Percentiles rank a stretch among this genome's conserved stretches.
phyloP scores from a whole-genome alignment of 2,888 invertebrate genomes.

The Rugalucina vietnamica region DNA sequence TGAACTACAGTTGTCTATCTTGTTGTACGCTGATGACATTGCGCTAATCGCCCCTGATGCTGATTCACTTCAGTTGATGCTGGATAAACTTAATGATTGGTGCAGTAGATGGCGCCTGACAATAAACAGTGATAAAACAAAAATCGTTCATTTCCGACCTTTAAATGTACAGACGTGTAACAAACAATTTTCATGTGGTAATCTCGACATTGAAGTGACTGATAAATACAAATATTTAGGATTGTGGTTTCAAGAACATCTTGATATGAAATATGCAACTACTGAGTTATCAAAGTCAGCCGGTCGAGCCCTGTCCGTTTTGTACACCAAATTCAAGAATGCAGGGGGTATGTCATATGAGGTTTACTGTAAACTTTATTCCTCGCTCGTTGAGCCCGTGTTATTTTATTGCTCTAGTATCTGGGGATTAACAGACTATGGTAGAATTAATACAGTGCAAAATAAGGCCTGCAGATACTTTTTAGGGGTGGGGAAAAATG shows the following conservation, averaged over 20 bases:
- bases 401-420: neutral
- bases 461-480: constrained; percentile 12
- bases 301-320: constrained; percentile 3
- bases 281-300: constrained; percentile 19
- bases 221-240: constrained; percentile 10
- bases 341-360: neutral
- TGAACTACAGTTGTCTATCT: neutral
- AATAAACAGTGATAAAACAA: neutral
- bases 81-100: neutral
- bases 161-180: neutral
- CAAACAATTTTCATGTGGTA: neutral
- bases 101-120: neutral
- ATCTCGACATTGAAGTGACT: neutral
- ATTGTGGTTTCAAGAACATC: constrained; percentile 3
- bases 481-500: constrained; percentile 5
- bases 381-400: neutral
- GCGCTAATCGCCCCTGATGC: constrained; percentile 4
- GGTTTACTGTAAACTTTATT: neutral
- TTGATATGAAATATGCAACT: constrained; percentile 1
- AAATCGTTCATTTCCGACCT: too few species aligned
- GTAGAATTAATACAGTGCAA: constrained; percentile 8
- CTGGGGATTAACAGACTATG: constrained; percentile 16
- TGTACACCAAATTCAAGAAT: neutral
- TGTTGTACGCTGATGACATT: neutral
- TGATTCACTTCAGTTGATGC: neutral